Percentiles rank a stretch among this genome's conserved stretches.
Conservation (phyloP, 2,113 vertebrate species). For the Anser brachyrhynchus region DNA sequence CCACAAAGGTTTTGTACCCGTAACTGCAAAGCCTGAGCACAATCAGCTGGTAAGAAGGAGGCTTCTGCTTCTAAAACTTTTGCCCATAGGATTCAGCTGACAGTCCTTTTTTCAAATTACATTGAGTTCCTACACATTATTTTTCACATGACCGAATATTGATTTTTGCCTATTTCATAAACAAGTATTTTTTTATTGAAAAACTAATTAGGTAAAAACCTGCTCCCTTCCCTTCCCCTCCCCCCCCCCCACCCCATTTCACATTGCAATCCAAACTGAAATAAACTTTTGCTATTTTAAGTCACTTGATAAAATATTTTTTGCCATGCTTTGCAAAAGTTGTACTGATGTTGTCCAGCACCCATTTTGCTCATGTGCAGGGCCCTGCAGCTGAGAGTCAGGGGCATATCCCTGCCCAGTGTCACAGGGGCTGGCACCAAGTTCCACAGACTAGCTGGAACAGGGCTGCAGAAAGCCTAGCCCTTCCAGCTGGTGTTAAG, state of each 20-base stretch:
- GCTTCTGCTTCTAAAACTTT: background rate
- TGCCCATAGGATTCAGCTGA: background rate
- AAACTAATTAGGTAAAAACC: background rate
- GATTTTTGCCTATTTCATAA: background rate
- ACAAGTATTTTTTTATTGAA: background rate
- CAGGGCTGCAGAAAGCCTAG: fast-evolving
- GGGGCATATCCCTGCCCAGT: fast-evolving
- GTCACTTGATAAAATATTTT: background rate
- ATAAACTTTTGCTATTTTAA: background rate
- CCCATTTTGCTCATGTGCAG: background rate
- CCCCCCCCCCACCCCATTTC: background rate
- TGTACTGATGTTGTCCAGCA: background rate
- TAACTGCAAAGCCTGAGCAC: background rate
- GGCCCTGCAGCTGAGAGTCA: background rate
- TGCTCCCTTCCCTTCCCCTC: background rate
- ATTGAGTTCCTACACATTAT: background rate
- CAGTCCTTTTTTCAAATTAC: fast-evolving
- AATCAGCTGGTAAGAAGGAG: background rate
- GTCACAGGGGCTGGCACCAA: background rate
- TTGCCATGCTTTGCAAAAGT: background rate
- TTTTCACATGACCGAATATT: background rate
- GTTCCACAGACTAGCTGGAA: background rate
- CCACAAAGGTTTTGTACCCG: background rate
- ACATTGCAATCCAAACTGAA: background rate
- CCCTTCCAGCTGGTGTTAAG: background rate